Conservation (phyloP, 2,888 invertebrate genomes). For the Apamea anceps region DNA sequence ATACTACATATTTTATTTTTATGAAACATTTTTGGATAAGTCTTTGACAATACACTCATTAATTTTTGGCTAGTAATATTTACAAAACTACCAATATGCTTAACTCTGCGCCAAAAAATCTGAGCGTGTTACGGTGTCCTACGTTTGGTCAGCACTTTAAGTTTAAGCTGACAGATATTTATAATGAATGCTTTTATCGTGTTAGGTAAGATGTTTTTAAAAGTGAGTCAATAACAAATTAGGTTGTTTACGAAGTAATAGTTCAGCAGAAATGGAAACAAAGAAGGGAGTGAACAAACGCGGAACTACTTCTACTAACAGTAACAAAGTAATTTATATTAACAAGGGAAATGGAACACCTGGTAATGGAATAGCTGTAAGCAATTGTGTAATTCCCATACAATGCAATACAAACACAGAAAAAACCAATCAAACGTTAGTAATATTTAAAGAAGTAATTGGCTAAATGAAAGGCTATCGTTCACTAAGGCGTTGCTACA, state of each 20-base stretch:
- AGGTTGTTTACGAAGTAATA: slow-evolving; percentile 20
- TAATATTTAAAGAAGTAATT: slow-evolving; percentile 50
- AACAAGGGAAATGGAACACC: slow-evolving; percentile 43
- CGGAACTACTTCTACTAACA: slow-evolving; percentile 30
- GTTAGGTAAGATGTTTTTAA: slow-evolving; percentile 17
- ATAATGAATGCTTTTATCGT: slow-evolving; percentile 22
- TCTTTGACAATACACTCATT: background rate
- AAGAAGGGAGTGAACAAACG: slow-evolving; percentile 10
- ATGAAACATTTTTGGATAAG: background rate
- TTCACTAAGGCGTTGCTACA: slow-evolving; percentile 40
- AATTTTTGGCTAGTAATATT: background rate
- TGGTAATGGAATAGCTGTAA: slow-evolving; percentile 18
- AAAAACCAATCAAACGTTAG: slow-evolving; percentile 36
- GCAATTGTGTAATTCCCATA: slow-evolving; percentile 23
- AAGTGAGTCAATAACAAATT: slow-evolving; percentile 8
- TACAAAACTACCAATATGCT: no score
- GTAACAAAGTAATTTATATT: slow-evolving; percentile 45
- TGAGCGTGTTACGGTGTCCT: background rate
- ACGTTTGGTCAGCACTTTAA: background rate
- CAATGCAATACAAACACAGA: slow-evolving; percentile 23
- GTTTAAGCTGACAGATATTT: slow-evolving; percentile 30
- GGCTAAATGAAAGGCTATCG: slow-evolving; percentile 55
- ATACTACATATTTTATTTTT: background rate
- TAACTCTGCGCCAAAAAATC: background rate
- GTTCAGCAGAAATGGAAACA: slow-evolving; percentile 16